phyloP scores from a whole-genome alignment of 2,888 invertebrate genomes.

The Eristalis arbustorum region DNA sequence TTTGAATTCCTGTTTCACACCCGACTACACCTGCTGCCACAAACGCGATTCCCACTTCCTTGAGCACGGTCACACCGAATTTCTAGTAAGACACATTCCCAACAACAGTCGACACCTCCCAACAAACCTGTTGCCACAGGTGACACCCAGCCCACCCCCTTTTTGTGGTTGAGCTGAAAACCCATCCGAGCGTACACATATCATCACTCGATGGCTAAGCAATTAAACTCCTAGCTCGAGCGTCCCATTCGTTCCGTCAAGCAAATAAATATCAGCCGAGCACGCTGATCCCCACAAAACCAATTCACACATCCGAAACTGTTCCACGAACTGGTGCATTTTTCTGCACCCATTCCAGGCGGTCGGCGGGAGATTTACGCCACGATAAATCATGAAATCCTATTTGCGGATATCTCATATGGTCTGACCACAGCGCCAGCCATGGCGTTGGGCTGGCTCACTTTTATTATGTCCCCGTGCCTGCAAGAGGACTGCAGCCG shows the following conservation, averaged over 20 bases:
- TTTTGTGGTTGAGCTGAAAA: neutral
- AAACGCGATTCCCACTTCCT: too few species aligned
- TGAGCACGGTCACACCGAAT: too few species aligned
- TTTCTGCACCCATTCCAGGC: neutral
- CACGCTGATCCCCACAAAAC: neutral
- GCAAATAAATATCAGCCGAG: too few species aligned
- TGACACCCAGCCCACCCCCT: neutral
- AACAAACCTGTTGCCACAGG: neutral
- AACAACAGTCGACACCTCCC: neutral
- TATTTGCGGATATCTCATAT: slow-evolving; percentile 66
- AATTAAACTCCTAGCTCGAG: neutral
- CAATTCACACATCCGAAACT: neutral
- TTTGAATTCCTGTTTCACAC: too few species aligned
- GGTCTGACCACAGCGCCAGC: slow-evolving; percentile 31
- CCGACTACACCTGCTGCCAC: too few species aligned
- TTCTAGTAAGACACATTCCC: neutral
- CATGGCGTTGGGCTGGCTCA: slow-evolving; percentile 24
- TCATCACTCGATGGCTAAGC: neutral
- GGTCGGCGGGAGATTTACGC: slow-evolving; percentile 44
- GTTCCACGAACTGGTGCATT: neutral
- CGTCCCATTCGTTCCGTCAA: neutral
- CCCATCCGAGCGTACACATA: neutral
- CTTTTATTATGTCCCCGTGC: slow-evolving; percentile 57
- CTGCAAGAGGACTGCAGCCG: slow-evolving; percentile 33
- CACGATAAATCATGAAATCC: slow-evolving; percentile 64